Base-by-base conservation (phyloP, 2,113 vertebrate genomes). In the Xenotilapia flavipinnis region DNA sequence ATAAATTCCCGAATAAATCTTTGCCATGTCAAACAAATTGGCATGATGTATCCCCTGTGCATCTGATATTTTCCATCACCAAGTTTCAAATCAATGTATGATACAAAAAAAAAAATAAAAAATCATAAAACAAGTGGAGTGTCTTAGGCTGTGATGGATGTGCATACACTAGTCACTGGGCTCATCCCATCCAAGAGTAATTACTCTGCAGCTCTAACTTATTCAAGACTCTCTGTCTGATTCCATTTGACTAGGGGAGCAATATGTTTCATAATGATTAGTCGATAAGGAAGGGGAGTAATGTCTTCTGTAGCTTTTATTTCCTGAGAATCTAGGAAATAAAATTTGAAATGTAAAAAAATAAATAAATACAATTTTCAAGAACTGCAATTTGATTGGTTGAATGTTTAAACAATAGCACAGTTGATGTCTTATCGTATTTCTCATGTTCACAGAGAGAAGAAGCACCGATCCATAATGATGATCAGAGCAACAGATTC, bases 161-260 rank as follows among this genome's bases (percentile, higher is more conserved):
- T 92, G 87, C 89, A 87, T 84, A 93, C 60, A 77, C 58, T 56
- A 92, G 88, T 91, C 87, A 82, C 88, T 79, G 80, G 47, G 68
- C 80, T 38, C 60, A 82, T 85, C 77, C 83, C 11, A 28, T 90
- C 89, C 84, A 85, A 80, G 90, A 82, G 56, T 90, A 93, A 93
- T 91, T 91, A 93, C 92, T 90, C 70, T 65, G 84, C 89, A 62
- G 80, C 68, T 80, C 85, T 93, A 84, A 93, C 89, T 95, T 92
- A 93, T 95, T 94, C 90, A 95, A 86, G 81, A 83, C 80, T 86
- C 86, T 86, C 91, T 84, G 91, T 90, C 89, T 55, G 82, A 81
- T 68, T 88, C 51, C 11, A 82, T 92, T 89, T 90, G 86, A 92
- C 85, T 88, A 70, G 82, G 23, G 60, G 10, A 86, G 54, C 49